Conservation (phyloP, 30 jellyfish, hydroid and myxozoan genomes). For the Cassiopea andromeda region DNA sequence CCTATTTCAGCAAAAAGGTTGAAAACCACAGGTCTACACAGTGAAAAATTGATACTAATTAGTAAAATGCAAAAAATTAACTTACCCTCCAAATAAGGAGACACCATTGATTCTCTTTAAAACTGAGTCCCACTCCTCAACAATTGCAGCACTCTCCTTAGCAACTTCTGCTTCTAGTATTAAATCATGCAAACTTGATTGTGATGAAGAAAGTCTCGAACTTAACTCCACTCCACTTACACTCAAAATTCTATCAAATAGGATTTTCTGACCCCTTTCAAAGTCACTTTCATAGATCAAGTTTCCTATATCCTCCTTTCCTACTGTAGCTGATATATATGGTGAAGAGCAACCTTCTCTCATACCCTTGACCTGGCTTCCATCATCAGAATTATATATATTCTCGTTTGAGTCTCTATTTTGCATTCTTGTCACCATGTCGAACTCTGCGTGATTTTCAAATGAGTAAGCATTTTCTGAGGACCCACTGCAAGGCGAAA, state of each 20-base stretch:
- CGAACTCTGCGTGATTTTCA: constrained; percentile 20
- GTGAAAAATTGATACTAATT: no score
- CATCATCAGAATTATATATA: background rate
- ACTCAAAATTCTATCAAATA: constrained; percentile 55
- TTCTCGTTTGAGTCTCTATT: constrained; percentile 15
- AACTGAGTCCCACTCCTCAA: constrained; percentile 82
- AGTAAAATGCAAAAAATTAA: no score
- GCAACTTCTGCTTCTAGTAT: constrained; percentile 69
- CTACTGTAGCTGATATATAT: constrained; percentile 45
- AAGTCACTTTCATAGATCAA: constrained; percentile 24
- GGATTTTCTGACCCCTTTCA: constrained; percentile 17
- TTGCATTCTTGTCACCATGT: background rate
- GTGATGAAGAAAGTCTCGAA: constrained; percentile 53
- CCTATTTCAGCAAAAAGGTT: no score
- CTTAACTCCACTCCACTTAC: constrained; percentile 61
- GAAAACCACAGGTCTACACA: no score
- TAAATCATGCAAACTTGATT: constrained; percentile 67
- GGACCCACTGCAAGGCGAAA: constrained; percentile 10
- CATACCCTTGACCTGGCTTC: background rate
- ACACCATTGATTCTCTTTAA: constrained; percentile 78
- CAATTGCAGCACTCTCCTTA: constrained; percentile 32
- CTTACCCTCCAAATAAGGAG: constrained; percentile 84
- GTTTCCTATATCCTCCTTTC: constrained; percentile 35
- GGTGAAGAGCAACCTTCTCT: background rate
- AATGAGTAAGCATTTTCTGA: constrained; percentile 22